Evolutionary conservation across 2,113 vertebrate genomes (phyloP), one percentile per base, ranked within the genome.

Genomic region (Cyanoderma ruficeps): DNA sequence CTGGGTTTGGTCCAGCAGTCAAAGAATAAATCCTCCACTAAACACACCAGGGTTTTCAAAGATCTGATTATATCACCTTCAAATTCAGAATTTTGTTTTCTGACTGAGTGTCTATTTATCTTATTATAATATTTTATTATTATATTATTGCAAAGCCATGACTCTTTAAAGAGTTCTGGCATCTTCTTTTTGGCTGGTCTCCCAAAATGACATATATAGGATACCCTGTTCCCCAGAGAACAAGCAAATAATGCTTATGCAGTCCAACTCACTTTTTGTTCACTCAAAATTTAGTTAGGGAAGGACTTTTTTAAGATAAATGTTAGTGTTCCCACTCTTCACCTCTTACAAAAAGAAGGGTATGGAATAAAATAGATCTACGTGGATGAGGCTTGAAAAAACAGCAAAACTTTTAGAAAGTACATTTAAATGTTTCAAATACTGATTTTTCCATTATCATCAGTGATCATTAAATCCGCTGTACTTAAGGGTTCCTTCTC

Each of bases 51-150:
- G 44, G 47, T 84, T 96, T 97, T 95, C 83, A 85, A 67, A 87
- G 90, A 79, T 89, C 63, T 95, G 71, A 69, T 93, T 91, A 42
- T 93, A 93, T 94, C 90, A 88, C 93, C 88, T 92, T 89, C 56
- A 81, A 78, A 82, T 90, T 93, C 68, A 94, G 85, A 68, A 60
- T 60, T 92, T 95, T 71, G 55, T 86, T 95, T 94, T 79, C 56
- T 86, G 49, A 53, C 27, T 76, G 59, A 13, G 17, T 92, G 15
- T 35, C 63, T 85, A 67, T 72, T 57, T 57, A 65, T 59, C 23
- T 39, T 70, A 20, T 68, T 94, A 30, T 87, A 80, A 53, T 81
- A 72, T 89, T 94, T 88, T 90, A 82, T 88, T 90, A 82, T 91
- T 72, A 20, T 57, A 79, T 9, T 72, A 23, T 86, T 96, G n/a